Evolutionary conservation across 2,888 invertebrate genomes (phyloP).

Genomic region (Torymus texanus): DNA sequence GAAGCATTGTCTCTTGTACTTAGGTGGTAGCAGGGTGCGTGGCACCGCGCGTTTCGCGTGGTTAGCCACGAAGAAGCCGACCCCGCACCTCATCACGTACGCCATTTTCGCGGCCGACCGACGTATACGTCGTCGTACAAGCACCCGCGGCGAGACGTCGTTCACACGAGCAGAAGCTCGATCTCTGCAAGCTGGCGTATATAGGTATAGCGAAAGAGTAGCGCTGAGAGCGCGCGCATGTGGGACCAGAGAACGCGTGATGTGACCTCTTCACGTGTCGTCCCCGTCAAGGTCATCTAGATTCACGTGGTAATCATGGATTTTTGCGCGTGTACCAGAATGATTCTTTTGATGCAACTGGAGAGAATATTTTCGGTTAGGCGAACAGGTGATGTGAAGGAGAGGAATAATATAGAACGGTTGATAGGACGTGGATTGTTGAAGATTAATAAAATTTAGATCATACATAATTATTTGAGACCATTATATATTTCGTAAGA

Average conservation of each 20-base stretch:
- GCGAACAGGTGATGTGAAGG: too few relatives aligned
- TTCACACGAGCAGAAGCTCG: neutral
- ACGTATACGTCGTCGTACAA: conserved; percentile 7
- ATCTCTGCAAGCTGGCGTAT: too few relatives aligned
- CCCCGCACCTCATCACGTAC: conserved; percentile 67
- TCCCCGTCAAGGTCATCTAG: conserved; percentile 20
- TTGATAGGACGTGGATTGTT: too few relatives aligned
- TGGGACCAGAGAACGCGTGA: neutral
- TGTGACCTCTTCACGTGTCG: conserved; percentile 22
- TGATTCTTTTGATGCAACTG: too few relatives aligned
- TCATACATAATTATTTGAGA: too few relatives aligned
- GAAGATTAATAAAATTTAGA: too few relatives aligned
- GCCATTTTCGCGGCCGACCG: conserved; percentile 63
- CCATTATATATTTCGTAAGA: too few relatives aligned
- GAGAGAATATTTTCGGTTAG: too few relatives aligned
- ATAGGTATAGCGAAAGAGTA: too few relatives aligned
- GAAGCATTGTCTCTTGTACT: conserved; percentile 70
- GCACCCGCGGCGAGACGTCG: neutral
- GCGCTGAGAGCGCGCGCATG: neutral
- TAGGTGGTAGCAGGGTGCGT: conserved; percentile 63
- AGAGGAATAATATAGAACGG: too few relatives aligned
- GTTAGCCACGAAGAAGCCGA: conserved; percentile 64
- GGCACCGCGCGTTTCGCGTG: conserved; percentile 62
- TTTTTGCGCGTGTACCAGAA: neutral
- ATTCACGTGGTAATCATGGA: conserved; percentile 31